Evolutionary conservation across 2,113 vertebrate genomes (phyloP).

Genomic region (Oxygymnocypris stewartii): DNA sequence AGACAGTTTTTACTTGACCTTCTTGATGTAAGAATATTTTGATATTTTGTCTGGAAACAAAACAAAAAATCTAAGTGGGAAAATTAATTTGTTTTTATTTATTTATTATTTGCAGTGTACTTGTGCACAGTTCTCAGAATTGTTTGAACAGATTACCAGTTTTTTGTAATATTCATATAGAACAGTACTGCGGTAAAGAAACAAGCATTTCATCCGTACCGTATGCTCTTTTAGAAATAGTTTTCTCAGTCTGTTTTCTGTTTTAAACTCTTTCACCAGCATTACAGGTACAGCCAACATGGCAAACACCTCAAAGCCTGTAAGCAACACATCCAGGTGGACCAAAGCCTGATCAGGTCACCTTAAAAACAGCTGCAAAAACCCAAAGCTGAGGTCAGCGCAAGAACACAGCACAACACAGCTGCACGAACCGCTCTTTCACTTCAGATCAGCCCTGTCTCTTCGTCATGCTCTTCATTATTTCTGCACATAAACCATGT

Average conservation of each 20-base stretch:
- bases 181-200: neutral
- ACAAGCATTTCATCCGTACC: neutral
- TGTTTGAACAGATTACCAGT: neutral
- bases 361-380: neutral
- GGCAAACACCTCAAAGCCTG: neutral
- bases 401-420: neutral
- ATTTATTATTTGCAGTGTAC: too few relatives aligned
- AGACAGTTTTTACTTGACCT: too few relatives aligned
- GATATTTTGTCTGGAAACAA: too few relatives aligned
- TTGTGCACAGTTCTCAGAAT: neutral
- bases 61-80: too few relatives aligned
- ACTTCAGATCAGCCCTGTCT: neutral
- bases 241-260: neutral
- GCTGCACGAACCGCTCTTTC: neutral
- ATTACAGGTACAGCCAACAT: neutral
- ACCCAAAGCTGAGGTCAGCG: neutral
- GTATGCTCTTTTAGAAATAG: neutral
- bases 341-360: conserved; percentile 11
- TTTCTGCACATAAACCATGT: neutral
- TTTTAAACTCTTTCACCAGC: neutral
- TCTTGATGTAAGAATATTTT: too few relatives aligned
- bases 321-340: neutral
- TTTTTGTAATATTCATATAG: neutral
- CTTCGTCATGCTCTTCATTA: neutral
- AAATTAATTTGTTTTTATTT: neutral